Base-by-base conservation (phyloP, 2,888 invertebrate genomes). In the Nomada flava region DNA sequence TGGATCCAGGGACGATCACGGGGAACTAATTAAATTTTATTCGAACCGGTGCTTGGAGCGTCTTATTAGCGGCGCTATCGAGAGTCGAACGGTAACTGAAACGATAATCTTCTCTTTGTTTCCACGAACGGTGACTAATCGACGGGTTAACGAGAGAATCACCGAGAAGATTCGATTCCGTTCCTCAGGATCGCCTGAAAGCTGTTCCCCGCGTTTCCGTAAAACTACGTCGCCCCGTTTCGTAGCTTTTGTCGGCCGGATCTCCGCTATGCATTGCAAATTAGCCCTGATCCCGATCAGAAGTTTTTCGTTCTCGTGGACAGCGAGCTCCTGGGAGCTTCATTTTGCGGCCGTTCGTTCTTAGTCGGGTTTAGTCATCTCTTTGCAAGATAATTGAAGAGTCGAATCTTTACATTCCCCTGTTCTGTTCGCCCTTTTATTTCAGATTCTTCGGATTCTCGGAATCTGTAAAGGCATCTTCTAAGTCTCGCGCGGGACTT, bases 111-210 rank as follows among this genome's bases (percentile, higher is more conserved):
- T 55, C 50, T 55, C 53, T 53, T 55, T 74, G 80, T 79, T 64
- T 79, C 64, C 65, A 11, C n/a, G 74, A 79, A 53, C 69, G 69
- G 36, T 65, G 74, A 74, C 80, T 79, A 82, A 82, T 82, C 80
- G 81, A 67, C 80, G 65, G 74, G 65, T 67, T 74, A 60, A 64
- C 55, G 50, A 44, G 44, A 47, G 47, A 68, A 67, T 47, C 47
- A 60, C 15, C 60, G 60, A n/a, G 63, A 63, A 55, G 63, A 26
- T 52, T 72, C 55, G 79, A 44, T 72, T 71, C 53, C 42, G 60
- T 50, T 29, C 52, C 55, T 15, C 62, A 36, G 63, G 68, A 74
- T 55, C 18, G 10, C 13, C 23, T 60, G 50, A 68, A 53, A 60
- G 52, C 23, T 59, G 57, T 15, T 20, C 42, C 20, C 20, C 20